Percentiles rank a stretch among this genome's conserved stretches.
Conservation (phyloP, 37 sponge, comb jelly and placozoan species). For the Chondrilla cf. caribensis region DNA sequence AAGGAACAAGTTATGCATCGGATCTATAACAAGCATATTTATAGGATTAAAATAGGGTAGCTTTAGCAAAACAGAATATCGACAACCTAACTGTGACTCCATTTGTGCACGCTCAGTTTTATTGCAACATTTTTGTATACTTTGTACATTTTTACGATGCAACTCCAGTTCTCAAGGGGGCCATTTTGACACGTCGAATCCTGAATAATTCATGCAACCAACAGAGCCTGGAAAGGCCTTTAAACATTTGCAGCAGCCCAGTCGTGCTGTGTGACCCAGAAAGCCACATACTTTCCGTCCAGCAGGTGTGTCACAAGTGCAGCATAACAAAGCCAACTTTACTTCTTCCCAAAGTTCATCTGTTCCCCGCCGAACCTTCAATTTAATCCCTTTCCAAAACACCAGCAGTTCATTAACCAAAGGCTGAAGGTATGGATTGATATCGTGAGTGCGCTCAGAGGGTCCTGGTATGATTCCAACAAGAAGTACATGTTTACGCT, state of each 20-base stretch:
- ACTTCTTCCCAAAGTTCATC: not conserved
- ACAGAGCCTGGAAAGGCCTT: constrained; percentile 21
- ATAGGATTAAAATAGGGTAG: constrained; percentile 32
- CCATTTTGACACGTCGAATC: constrained; percentile 14
- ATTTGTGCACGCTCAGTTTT: constrained; percentile 1
- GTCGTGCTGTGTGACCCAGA: constrained; percentile 36
- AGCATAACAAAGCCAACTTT: constrained; percentile 34
- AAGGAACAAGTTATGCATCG: constrained; percentile 39
- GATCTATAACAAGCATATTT: constrained; percentile 31
- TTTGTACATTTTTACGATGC: constrained; percentile 20
- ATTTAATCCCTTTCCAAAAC: constrained; percentile 37
- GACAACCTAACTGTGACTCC: constrained; percentile 33
- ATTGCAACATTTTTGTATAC: not conserved
- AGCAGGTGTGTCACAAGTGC: constrained; percentile 50
- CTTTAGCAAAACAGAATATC: constrained; percentile 27
- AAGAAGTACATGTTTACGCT: constrained; percentile 38
- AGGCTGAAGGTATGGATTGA: constrained; percentile 49
- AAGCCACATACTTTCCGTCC: constrained; percentile 58
- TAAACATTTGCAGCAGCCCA: constrained; percentile 36
- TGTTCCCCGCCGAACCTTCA: constrained; percentile 14
- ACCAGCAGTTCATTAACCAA: constrained; percentile 38
- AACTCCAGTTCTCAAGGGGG: not conserved
- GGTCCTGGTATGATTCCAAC: constrained; percentile 66
- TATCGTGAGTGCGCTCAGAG: constrained; percentile 28
- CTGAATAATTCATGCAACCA: constrained; percentile 23